phyloP scores from a whole-genome alignment of 2,797 vertebrate genomes.

The Betta splendens region DNA sequence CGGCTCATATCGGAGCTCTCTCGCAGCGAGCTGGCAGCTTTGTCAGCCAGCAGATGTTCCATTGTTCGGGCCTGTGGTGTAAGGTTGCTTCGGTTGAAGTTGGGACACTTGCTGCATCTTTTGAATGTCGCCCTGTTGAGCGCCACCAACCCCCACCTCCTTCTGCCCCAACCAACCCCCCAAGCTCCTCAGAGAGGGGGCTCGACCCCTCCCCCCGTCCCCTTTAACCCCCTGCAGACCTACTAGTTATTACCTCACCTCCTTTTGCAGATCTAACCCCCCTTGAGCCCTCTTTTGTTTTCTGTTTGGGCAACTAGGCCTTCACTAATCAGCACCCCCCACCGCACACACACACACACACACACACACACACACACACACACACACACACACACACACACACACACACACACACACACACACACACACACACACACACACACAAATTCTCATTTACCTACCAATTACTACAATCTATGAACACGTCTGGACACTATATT shows the following conservation, averaged over 20 bases:
- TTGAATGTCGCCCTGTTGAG: conserved; percentile 75
- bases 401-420: too few species aligned
- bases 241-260: conserved; percentile 37
- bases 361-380: conserved; percentile 33
- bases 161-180: conserved; percentile 19
- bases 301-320: conserved; percentile 24
- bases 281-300: conserved; percentile 47
- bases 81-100: conserved; percentile 77
- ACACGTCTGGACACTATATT: conserved; percentile 23
- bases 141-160: conserved; percentile 41
- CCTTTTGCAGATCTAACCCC: conserved; percentile 30
- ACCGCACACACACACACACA: conserved; percentile 23
- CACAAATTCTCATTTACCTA: conserved; percentile 55
- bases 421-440: conserved; percentile 26
- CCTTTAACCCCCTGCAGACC: conserved; percentile 68
- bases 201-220: conserved; percentile 64
- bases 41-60: conserved; percentile 79
- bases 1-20: conserved; percentile 30
- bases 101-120: conserved; percentile 79
- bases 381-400: too few species aligned
- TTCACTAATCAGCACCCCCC: conserved; percentile 50
- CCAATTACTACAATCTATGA: conserved; percentile 43
- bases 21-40: conserved; percentile 43
- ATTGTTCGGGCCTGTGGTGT: conserved; percentile 69
- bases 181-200: conserved; percentile 54